phyloP scores from a whole-genome alignment of 2,888 invertebrate species.

The Lepidocyrtinus sp. region DNA sequence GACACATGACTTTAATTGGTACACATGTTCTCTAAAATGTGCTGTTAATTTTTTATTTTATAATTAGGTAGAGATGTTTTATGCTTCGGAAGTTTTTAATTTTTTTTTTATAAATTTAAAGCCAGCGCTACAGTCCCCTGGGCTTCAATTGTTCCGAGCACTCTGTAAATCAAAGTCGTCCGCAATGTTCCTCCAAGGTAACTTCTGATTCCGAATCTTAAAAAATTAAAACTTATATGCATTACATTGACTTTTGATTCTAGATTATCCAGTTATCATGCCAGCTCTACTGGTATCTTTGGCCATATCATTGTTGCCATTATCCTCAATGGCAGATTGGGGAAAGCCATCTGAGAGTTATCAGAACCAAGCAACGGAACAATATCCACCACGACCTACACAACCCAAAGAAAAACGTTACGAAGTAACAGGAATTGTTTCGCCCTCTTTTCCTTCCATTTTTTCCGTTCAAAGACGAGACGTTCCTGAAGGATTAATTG shows the following conservation, averaged over 20 bases:
- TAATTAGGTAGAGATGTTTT: too few species aligned
- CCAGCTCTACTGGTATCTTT: not conserved
- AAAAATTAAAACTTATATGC: not conserved
- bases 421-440: too few species aligned
- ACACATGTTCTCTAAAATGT: not conserved
- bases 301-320: not conserved
- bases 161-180: too few species aligned
- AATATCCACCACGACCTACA: too few species aligned
- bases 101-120: not conserved
- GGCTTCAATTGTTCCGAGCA: too few species aligned
- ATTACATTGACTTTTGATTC: not conserved
- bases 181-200: too few species aligned
- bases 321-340: not conserved
- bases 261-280: too few species aligned
- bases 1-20: not conserved
- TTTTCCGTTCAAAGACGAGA: conserved; percentile 35
- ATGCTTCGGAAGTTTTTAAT: not conserved
- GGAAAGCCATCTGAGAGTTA: too few species aligned
- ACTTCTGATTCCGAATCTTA: not conserved
- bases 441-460: not conserved
- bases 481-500: conserved; percentile 61
- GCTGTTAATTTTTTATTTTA: not conserved
- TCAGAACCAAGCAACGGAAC: too few species aligned
- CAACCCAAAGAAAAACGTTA: not conserved
- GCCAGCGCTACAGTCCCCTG: not conserved